Base-by-base conservation (phyloP, 2,888 invertebrate species). In the Drosophila monieri region DNA sequence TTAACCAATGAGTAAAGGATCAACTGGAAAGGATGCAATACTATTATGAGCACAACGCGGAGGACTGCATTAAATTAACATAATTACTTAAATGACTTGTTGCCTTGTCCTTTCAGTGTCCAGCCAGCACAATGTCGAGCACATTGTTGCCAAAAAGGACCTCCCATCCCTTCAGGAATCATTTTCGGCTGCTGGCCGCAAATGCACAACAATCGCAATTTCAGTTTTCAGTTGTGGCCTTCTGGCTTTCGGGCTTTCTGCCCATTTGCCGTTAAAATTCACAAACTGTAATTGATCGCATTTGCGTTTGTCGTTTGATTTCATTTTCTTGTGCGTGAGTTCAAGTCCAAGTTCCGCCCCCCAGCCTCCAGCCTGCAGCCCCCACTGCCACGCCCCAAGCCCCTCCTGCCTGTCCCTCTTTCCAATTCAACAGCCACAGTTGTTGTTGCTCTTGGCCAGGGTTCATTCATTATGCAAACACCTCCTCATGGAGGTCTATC, bases 391-490 rank as follows among this genome's bases (percentile, higher is more conserved):
- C n/a, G n/a, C n/a, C 25, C 25, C 25, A 25, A 6, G 25, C 25
- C 3, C 25, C 6, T 25, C n/a, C 49, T 23, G 35, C 47, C 23
- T 15, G 60, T n/a, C 15, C 71, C 71, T 12, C 39, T 60, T 72
- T 57, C 44, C 71, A 66, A 66, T 72, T 69, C 56, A 62, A 61
- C 66, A 49, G 62, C 79, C 85, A 43, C 80, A 77, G 72, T 72
- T 75, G 81, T 73, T 80, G 69, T 18, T 15, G 39, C 39, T 41
- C 1, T 35, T 61, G 58, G 53, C 44, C 52, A 41, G 35, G 48
- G 35, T 69, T 76, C 77, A 85, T 84, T 87, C 85, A 87, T 84
- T 84, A 87, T 87, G 85, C 81, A 84, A 87, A 87, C 87, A 85
- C 85, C 87, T 85, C 72, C 64, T 72, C 53, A 61, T 75, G 78